phyloP scores from a whole-genome alignment of 2,113 vertebrate genomes.

The Leiothrix lutea region DNA sequence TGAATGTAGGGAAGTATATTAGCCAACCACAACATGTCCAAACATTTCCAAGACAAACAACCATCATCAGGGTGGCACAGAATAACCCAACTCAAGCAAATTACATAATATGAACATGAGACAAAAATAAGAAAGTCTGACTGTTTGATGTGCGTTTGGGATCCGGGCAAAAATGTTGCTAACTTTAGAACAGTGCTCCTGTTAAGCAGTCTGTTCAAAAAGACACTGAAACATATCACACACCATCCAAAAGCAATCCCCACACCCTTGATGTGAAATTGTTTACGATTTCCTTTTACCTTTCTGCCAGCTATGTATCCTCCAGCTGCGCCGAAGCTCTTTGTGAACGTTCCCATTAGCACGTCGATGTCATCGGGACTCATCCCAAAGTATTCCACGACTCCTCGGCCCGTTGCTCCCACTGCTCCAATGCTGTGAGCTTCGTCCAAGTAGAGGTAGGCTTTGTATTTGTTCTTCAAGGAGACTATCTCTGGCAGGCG shows the following conservation, averaged over 20 bases:
- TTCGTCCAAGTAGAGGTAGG: constrained; percentile 92
- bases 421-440: constrained; percentile 91
- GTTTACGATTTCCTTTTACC: constrained; percentile 67
- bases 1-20: constrained; percentile 3
- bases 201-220: background rate
- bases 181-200: background rate
- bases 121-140: constrained; percentile 8
- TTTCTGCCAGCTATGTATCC: constrained; percentile 92
- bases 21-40: constrained; percentile 6
- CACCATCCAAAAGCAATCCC: background rate
- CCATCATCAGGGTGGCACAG: background rate
- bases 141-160: background rate
- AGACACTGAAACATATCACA: background rate
- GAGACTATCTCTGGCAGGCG: constrained; percentile 85
- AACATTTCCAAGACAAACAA: constrained; percentile 51
- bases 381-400: constrained; percentile 85
- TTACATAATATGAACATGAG: constrained; percentile 14
- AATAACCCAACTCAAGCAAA: constrained; percentile 13
- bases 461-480: constrained; percentile 94
- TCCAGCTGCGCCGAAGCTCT: constrained; percentile 89
- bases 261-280: background rate
- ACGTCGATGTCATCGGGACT: constrained; percentile 84
- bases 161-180: background rate
- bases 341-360: constrained; percentile 94
- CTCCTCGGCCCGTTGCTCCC: constrained; percentile 82